Percentiles rank a stretch among this genome's conserved stretches.
Conservation (phyloP, 2,113 vertebrate species). For the Cisticola juncidis region DNA sequence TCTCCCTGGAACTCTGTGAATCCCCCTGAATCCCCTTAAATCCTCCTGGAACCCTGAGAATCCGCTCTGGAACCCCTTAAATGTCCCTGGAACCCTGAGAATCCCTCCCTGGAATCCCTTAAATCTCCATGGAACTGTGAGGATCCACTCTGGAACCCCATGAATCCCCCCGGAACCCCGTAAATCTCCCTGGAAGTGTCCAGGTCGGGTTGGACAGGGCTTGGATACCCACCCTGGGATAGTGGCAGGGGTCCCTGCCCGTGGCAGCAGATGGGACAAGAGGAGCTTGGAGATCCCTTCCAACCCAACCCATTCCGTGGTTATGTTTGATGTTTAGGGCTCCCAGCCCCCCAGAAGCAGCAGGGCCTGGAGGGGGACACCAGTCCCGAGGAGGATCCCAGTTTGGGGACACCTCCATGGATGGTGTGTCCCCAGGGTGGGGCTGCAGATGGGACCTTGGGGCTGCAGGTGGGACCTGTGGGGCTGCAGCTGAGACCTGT, state of each 20-base stretch:
- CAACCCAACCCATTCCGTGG: not conserved
- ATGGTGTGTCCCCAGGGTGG: not conserved
- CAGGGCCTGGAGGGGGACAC: too few species aligned
- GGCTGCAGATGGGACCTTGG: too few species aligned
- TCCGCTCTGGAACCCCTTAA: not conserved
- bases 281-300: not conserved
- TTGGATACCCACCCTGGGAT: not conserved
- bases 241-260: not conserved
- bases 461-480: not conserved
- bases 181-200: not conserved
- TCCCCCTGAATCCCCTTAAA: not conserved
- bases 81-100: too few species aligned
- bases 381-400: fast-evolving
- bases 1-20: not conserved
- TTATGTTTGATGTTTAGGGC: not conserved
- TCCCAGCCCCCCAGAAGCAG: not conserved
- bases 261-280: not conserved
- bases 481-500: not conserved
- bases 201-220: fast-evolving
- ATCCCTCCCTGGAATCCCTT: not conserved
- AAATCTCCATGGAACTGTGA: fast-evolving
- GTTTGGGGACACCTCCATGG: not conserved
- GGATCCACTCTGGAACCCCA: not conserved
- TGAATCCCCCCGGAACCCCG: not conserved
- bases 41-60: not conserved